These are phyloP conservation scores for Balearica regulorum DNA, from an alignment of 2,797 vertebrate species.

Conservation along the genomic window DNA sequence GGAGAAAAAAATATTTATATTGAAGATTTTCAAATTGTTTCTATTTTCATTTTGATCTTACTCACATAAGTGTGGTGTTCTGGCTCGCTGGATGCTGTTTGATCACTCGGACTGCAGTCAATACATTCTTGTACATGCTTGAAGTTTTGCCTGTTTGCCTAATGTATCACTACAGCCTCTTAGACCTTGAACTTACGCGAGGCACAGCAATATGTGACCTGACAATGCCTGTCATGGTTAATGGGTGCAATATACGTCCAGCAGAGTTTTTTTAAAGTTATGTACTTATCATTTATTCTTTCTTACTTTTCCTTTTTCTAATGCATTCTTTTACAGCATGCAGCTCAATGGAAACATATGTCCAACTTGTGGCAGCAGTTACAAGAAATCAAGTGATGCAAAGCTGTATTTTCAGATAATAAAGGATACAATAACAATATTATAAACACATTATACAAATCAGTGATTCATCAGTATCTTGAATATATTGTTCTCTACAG, in stretches of 20 bases:
- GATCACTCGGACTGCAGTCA: neutral
- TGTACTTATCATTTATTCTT: neutral
- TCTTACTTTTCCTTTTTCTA: neutral
- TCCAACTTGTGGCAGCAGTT: neutral
- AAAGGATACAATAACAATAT: neutral
- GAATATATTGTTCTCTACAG: neutral
- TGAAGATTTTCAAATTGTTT: neutral
- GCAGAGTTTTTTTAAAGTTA: neutral
- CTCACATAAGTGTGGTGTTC: neutral
- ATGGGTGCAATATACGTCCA: neutral
- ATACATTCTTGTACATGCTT: neutral
- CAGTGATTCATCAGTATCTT: neutral
- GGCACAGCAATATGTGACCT: neutral
- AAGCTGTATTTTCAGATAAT: neutral
- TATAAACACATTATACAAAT: neutral
- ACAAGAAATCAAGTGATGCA: neutral
- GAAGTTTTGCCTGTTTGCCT: neutral
- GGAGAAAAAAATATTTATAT: neutral
- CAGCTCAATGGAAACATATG: neutral
- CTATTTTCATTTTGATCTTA: neutral
- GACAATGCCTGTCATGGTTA: neutral
- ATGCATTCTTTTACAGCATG: neutral
- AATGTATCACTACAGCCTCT: neutral
- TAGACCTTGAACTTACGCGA: neutral
- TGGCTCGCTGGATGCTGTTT: neutral